Evolutionary conservation across 2,113 vertebrate genomes (phyloP).

Genomic region (Hirundichthys speculiger): DNA sequence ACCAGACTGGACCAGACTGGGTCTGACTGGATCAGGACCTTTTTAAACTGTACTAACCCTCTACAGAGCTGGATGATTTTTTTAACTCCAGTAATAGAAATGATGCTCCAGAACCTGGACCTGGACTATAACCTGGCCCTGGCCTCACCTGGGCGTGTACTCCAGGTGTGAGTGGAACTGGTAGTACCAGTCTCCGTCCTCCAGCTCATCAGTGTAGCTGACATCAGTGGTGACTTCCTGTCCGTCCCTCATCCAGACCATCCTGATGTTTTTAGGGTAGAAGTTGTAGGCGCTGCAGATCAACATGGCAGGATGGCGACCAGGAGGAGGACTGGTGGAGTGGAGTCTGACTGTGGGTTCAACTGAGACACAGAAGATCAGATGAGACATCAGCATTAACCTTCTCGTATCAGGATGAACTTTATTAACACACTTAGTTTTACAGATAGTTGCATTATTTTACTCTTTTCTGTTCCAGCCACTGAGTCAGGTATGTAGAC

Average conservation of each 20-base stretch:
- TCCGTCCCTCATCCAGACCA: slow-evolving; percentile 41
- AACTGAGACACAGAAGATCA: slow-evolving; percentile 15
- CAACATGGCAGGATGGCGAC: slow-evolving; percentile 24
- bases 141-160: slow-evolving; percentile 51
- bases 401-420: too few species aligned
- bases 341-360: not conserved
- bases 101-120: not conserved
- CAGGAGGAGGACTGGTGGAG: not conserved
- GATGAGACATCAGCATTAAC: too few species aligned
- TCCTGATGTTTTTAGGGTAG: slow-evolving; percentile 46
- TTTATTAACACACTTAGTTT: too few species aligned
- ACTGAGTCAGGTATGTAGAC: too few species aligned
- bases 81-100: not conserved
- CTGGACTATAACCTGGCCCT: not conserved
- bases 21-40: not conserved
- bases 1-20: too few species aligned
- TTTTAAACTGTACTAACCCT: too few species aligned
- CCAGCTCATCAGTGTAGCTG: slow-evolving; percentile 51
- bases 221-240: slow-evolving; percentile 39
- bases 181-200: slow-evolving; percentile 58
- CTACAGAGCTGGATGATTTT: too few species aligned
- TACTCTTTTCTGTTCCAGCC: too few species aligned
- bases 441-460: too few species aligned
- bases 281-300: slow-evolving; percentile 61
- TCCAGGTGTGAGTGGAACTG: slow-evolving; percentile 59